Evolutionary conservation across 2,888 invertebrate species (phyloP).

Genomic region (Flexamia atlantica): DNA sequence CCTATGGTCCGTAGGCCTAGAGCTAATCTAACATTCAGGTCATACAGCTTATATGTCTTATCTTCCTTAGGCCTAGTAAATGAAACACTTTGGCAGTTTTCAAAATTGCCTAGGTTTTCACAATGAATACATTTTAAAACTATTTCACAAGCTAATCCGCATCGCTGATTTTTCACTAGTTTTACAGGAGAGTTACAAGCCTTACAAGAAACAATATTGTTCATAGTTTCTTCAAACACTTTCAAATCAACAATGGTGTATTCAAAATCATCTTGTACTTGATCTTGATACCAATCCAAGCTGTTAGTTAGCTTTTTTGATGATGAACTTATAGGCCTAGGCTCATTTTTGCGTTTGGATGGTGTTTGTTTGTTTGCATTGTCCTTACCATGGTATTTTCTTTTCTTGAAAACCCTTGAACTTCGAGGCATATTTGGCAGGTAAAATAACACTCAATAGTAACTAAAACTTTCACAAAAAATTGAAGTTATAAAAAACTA

Average conservation of each 20-base stretch:
- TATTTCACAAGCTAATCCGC: constrained; percentile 51
- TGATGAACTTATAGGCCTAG: constrained; percentile 51
- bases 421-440: constrained; percentile 28
- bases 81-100: constrained; percentile 32
- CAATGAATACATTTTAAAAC: constrained; percentile 36
- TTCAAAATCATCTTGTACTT: constrained; percentile 41
- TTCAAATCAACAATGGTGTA: constrained; percentile 48
- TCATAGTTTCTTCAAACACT: constrained; percentile 39
- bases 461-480: background rate
- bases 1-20: constrained; percentile 47
- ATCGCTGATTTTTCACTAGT: constrained; percentile 39
- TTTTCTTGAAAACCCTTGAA: constrained; percentile 35
- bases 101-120: constrained; percentile 44
- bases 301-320: constrained; percentile 43
- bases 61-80: constrained; percentile 28
- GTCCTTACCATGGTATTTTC: constrained; percentile 18
- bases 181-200: constrained; percentile 42
- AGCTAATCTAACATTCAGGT: constrained; percentile 49
- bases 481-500: background rate
- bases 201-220: constrained; percentile 55
- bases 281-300: constrained; percentile 37
- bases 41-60: constrained; percentile 32
- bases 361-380: constrained; percentile 18
- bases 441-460: constrained; percentile 25
- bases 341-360: constrained; percentile 16